Base-by-base conservation (phyloP, 2,797 vertebrate species). In the Clarias fuscus region DNA sequence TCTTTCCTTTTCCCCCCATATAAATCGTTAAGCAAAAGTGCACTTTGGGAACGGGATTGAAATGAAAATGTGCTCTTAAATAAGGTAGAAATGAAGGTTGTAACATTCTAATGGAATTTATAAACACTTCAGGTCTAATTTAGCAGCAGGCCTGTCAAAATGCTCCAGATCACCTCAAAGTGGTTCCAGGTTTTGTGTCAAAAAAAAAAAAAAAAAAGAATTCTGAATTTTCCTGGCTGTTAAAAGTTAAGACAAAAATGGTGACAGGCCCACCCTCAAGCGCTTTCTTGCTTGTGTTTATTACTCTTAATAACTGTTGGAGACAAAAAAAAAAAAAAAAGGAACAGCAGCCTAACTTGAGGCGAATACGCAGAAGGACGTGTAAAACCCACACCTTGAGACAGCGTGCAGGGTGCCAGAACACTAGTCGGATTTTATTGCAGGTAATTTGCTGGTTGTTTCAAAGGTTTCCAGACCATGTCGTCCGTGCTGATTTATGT, bases 391-490 rank as follows among this genome's bases (percentile, higher is more conserved):
- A 87, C 73, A 79, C 84, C 67, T 91, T 75, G 79, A 87, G 89
- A 88, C 86, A 88, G 88, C 78, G 73, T 82, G 43, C 85, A 59
- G 53, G 84, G 86, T 40, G 86, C 91, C 88, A 92, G 89, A 92
- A 91, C 89, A 89, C 92, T 87, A 91, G 89, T 93, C 91, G 72
- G 84, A 56, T 89, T 95, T 95, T 94, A 95, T 91, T 94, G 92
- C 92, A 92, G 93, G 93, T 94, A 92, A 93, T 95, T 96, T 93
- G 91, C 93, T 94, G 91, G 91, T 92, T 93, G 93, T 95, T 95
- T 95, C 93, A 94, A 94, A 95, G 93, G 91, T 93, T 93, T 94
- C 91, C 91, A 92, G 90, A 90, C 91, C 89, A 89, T 94, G 93
- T 93, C 88, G 90, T 92, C 90, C 72, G 30, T 33, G n/a, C 89